These are phyloP conservation scores for Callospermophilus lateralis DNA, from an alignment of 2,113 vertebrate species.

Conservation along the genomic window DNA sequence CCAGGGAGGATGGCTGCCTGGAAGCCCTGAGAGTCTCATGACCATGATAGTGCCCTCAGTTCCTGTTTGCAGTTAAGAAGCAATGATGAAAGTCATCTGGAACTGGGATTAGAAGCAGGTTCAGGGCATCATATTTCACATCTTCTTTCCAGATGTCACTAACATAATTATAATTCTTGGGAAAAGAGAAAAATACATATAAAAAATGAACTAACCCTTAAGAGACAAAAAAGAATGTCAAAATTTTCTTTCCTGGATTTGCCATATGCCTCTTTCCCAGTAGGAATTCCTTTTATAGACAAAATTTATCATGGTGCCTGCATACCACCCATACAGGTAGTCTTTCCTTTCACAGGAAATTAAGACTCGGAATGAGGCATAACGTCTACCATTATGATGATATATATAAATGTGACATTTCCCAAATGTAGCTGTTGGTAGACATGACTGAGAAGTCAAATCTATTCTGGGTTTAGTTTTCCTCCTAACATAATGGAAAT, in stretches of 20 bases:
- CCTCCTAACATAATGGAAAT: conserved; percentile 5
- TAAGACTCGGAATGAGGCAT: background rate
- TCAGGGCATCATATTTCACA: background rate
- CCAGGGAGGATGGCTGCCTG: background rate
- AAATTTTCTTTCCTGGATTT: conserved; percentile 74
- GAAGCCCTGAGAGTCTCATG: background rate
- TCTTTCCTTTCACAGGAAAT: conserved; percentile 68
- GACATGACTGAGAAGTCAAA: conserved; percentile 74
- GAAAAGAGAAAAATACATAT: background rate
- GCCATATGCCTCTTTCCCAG: conserved; percentile 73
- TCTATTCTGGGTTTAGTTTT: conserved; percentile 61
- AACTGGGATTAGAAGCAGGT: background rate
- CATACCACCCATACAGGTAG: conserved; percentile 66
- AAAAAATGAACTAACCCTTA: conserved; percentile 58
- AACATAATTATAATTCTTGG: background rate
- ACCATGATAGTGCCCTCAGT: background rate
- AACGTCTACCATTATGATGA: background rate
- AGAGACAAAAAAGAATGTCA: conserved; percentile 59
- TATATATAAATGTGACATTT: conserved; percentile 79
- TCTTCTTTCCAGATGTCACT: conserved; percentile 58
- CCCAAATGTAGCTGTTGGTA: conserved; percentile 58
- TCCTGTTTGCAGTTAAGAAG: conserved; percentile 10
- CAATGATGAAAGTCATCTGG: background rate
- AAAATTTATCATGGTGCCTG: conserved; percentile 14
- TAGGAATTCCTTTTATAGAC: conserved; percentile 71